phyloP scores from a whole-genome alignment of 1,140 invertebrate genomes.

The Mercenaria mercenaria region DNA sequence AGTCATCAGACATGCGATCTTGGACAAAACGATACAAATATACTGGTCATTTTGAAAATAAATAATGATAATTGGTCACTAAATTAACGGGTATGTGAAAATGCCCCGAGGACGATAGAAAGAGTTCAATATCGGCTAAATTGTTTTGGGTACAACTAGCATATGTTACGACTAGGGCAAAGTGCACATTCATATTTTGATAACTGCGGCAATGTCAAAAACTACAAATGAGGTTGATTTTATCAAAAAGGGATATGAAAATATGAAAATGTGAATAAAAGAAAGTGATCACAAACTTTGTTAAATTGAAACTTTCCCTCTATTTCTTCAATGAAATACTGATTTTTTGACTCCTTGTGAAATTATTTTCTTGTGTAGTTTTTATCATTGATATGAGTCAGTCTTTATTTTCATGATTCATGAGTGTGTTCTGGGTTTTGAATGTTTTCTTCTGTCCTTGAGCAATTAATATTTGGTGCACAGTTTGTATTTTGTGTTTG shows the following conservation, averaged over 20 bases:
- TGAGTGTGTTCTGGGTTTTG: no score
- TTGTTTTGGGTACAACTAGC: background rate
- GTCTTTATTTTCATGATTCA: no score
- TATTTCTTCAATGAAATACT: background rate
- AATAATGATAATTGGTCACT: constrained; percentile 52
- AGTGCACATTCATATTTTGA: background rate
- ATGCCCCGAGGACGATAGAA: background rate
- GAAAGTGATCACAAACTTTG: constrained; percentile 3
- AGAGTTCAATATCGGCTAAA: background rate
- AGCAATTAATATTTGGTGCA: no score
- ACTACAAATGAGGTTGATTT: constrained; percentile 5
- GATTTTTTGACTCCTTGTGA: background rate
- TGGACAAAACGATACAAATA: constrained; percentile 8
- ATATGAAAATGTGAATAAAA: constrained; percentile 14
- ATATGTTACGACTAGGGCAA: constrained; percentile 18
- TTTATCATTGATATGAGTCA: no score
- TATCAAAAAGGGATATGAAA: constrained; percentile 31
- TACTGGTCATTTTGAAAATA: constrained; percentile 16
- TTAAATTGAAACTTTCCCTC: background rate
- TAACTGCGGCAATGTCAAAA: background rate
- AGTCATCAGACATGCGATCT: constrained; percentile 23
- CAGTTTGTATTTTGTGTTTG: no score
- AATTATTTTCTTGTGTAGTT: background rate
- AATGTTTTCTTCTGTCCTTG: no score
- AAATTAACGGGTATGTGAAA: constrained; percentile 59